Evolutionary conservation across 1,140 invertebrate genomes (phyloP).

Genomic region (Drosophila ohnishii): DNA sequence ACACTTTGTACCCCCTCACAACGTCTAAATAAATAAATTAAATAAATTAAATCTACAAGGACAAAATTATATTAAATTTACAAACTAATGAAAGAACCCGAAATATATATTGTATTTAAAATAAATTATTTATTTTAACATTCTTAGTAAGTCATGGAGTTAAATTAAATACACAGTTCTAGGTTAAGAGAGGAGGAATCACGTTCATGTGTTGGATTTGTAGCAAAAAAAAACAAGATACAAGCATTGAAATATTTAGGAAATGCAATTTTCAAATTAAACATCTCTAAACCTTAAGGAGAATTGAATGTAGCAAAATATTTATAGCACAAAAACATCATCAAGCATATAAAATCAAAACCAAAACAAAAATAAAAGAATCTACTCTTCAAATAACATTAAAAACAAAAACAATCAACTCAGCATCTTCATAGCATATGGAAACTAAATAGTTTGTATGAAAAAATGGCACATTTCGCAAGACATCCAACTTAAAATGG

Average conservation of each 20-base stretch:
- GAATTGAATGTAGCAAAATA: constrained; percentile 44
- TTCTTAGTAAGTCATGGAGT: constrained; percentile 45
- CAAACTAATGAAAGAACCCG: constrained; percentile 16
- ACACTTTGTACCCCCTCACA: constrained; percentile 75
- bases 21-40: constrained; percentile 67
- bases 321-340: constrained; percentile 37
- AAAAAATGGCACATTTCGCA: constrained; percentile 28
- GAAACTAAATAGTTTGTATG: constrained; percentile 24
- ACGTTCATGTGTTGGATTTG: constrained; percentile 41
- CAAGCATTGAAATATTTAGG: constrained; percentile 21
- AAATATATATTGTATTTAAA: constrained; percentile 49
- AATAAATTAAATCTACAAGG: constrained; percentile 74
- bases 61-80: constrained; percentile 75
- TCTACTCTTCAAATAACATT: constrained; percentile 8
- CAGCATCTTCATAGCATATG: constrained; percentile 27
- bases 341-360: constrained; percentile 51
- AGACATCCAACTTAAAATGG: constrained; percentile 13
- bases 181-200: constrained; percentile 25
- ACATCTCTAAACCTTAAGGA: constrained; percentile 19
- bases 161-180: constrained; percentile 35
- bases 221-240: constrained; percentile 6
- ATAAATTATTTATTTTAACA: constrained; percentile 64
- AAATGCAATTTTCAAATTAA: constrained; percentile 22
- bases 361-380: constrained; percentile 12
- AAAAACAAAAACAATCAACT: constrained; percentile 26